phyloP scores from a whole-genome alignment of 2,888 invertebrate species.

The Rotaria sp. region DNA sequence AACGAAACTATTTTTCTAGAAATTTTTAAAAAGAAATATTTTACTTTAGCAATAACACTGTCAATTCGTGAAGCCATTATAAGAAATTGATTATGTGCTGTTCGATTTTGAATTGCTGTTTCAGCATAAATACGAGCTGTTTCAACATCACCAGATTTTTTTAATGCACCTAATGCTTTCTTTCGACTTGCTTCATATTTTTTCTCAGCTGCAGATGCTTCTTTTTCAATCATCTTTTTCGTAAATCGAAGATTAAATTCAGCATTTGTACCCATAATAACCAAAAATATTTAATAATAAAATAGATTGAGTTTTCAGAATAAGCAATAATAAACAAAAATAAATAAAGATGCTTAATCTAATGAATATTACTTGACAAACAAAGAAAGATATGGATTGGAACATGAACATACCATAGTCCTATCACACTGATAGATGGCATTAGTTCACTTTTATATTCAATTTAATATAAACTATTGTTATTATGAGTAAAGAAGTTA shows the following conservation, averaged over 20 bases:
- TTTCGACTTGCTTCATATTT: background rate
- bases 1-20: too few species aligned
- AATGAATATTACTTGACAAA: too few species aligned
- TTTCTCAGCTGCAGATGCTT: background rate
- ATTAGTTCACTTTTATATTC: background rate
- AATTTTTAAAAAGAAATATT: background rate
- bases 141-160: constrained; percentile 8
- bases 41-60: constrained; percentile 3
- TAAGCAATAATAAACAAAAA: too few species aligned
- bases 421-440: background rate
- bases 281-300: background rate
- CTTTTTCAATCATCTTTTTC: constrained; percentile 20
- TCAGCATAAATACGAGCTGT: constrained; percentile 11
- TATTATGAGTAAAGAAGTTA: too few species aligned
- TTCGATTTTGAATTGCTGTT: constrained; percentile 13
- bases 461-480: too few species aligned
- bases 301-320: too few species aligned
- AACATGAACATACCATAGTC: background rate
- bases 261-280: background rate
- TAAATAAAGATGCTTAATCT: too few species aligned
- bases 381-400: background rate
- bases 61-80: background rate
- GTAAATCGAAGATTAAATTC: constrained; percentile 10
- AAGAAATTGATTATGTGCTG: constrained; percentile 16
- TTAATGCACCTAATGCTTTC: background rate